phyloP scores from a whole-genome alignment of 2,113 vertebrate genomes.

The Pampusana beccarii region DNA sequence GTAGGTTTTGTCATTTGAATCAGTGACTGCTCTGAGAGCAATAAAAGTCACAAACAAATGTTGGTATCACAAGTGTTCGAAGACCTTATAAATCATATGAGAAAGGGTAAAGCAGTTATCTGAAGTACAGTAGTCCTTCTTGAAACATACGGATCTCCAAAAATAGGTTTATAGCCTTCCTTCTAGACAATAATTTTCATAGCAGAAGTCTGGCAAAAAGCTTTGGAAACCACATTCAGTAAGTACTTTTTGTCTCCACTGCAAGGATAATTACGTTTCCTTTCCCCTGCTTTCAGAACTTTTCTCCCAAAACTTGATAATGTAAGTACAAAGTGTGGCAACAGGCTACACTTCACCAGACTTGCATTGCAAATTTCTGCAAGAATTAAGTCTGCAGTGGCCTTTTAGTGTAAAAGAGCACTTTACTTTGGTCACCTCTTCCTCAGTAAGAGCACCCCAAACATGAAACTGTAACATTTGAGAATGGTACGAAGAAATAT shows the following conservation, averaged over 20 bases:
- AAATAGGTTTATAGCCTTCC: constrained; percentile 1
- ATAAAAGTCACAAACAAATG: constrained; percentile 32
- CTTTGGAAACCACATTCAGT: background rate
- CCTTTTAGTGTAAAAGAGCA: background rate
- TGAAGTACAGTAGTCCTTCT: constrained; percentile 7
- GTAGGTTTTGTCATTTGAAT: constrained; percentile 14
- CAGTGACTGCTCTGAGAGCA: background rate
- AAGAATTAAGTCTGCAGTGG: background rate
- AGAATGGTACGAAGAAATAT: background rate
- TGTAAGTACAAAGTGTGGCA: background rate
- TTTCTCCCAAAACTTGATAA: background rate
- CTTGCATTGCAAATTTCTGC: background rate
- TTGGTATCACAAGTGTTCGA: background rate
- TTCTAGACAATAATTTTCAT: constrained; percentile 52
- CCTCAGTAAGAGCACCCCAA: background rate
- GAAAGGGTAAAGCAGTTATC: constrained; percentile 41
- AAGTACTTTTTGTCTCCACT: background rate
- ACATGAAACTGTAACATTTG: background rate
- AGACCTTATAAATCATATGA: constrained; percentile 15
- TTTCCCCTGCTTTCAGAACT: background rate
- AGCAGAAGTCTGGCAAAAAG: constrained; percentile 5
- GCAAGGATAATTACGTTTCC: background rate
- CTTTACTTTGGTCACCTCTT: background rate
- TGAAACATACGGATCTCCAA: constrained; percentile 27
- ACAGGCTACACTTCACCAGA: background rate